These are phyloP conservation scores for Aphodius sticticus DNA, from an alignment of 2,888 invertebrate species.

Conservation along the genomic window DNA sequence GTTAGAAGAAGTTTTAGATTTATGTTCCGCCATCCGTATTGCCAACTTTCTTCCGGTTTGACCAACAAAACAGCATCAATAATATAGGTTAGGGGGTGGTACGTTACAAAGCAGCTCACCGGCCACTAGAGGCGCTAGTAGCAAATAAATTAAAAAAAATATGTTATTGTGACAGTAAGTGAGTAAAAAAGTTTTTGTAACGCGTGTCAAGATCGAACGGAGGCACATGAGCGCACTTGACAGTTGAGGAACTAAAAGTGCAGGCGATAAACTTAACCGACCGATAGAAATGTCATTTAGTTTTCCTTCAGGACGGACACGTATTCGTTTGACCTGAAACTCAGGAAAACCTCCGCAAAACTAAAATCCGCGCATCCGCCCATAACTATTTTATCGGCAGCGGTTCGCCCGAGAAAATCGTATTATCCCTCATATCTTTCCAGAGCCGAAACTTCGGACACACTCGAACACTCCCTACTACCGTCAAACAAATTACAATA, in stretches of 20 bases:
- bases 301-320: constrained; percentile 4
- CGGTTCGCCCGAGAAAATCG: constrained; percentile 4
- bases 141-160: no score
- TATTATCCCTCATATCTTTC: neutral
- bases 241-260: neutral
- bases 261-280: neutral
- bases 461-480: neutral
- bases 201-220: neutral
- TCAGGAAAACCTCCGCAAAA: neutral
- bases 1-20: no score
- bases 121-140: no score
- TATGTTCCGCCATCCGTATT: no score
- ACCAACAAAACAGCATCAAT: no score
- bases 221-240: neutral
- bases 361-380: neutral
- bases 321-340: neutral
- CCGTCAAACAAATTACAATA: constrained; percentile 4
- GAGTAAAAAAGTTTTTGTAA: neutral
- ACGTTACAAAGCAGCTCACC: no score
- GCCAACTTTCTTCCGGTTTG: no score
- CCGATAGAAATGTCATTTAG: constrained; percentile 4
- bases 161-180: no score
- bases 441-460: neutral
- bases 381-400: neutral
- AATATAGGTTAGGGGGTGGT: no score